These are phyloP conservation scores for Penaeus indicus DNA, from an alignment of 1,140 invertebrate species.

Conservation along the genomic window DNA sequence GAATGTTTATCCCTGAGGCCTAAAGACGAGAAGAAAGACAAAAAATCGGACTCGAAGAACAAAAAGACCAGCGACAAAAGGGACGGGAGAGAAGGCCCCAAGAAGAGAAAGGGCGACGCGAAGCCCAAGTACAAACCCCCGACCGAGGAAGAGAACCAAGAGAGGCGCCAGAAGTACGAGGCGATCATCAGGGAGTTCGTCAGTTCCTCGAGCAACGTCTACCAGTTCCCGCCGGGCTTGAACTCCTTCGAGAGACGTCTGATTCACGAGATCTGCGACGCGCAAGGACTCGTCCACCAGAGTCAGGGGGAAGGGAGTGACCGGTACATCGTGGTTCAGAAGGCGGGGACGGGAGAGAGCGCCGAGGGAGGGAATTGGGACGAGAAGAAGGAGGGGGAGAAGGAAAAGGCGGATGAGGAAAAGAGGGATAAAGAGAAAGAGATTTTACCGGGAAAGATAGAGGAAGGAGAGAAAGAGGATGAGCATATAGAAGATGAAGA, in stretches of 20 bases:
- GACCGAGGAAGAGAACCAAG: conserved; percentile 56
- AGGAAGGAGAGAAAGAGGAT: background rate
- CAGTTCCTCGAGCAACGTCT: background rate
- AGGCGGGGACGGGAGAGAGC: background rate
- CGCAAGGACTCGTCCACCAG: conserved; percentile 7
- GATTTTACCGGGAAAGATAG: background rate
- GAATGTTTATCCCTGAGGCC: conserved; percentile 20
- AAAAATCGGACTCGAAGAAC: conserved; percentile 8
- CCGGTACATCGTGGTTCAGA: conserved; percentile 48
- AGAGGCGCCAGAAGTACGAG: conserved; percentile 28
- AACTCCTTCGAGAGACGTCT: conserved; percentile 65
- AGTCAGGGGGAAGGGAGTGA: conserved; percentile 46
- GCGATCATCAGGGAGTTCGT: conserved; percentile 47
- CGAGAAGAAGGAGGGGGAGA: background rate
- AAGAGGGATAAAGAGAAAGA: too few relatives aligned
- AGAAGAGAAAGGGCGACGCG: background rate
- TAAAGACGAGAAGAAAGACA: conserved; percentile 10
- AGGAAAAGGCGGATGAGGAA: background rate
- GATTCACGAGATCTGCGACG: conserved; percentile 33
- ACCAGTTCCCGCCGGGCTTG: conserved; percentile 59
- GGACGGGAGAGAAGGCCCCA: background rate
- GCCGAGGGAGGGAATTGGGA: too few relatives aligned
- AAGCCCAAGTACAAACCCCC: background rate
- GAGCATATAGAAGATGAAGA: background rate
- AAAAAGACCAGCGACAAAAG: background rate